Percentiles rank a stretch among this genome's conserved stretches.
These are phyloP conservation scores for Myopa testacea DNA, from an alignment of 2,888 invertebrate species.

Conservation along the genomic window DNA sequence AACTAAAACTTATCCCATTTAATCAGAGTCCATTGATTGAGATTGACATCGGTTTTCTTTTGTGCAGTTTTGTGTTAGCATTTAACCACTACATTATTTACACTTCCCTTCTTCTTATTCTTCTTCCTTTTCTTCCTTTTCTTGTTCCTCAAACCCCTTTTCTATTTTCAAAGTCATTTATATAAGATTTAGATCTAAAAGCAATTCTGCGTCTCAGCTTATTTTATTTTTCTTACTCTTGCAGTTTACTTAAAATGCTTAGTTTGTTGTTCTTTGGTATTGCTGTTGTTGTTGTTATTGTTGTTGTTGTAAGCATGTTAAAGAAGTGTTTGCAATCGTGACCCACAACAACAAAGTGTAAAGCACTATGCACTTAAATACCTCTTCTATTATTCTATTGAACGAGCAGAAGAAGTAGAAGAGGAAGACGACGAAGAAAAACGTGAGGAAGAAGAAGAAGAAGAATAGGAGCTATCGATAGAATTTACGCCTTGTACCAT, in stretches of 20 bases:
- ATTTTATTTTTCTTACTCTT: neutral
- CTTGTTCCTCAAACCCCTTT: neutral
- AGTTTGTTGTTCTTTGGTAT: neutral
- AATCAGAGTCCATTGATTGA: neutral
- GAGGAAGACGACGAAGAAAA: too few species aligned
- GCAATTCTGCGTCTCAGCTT: conserved; percentile 3
- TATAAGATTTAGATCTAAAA: conserved; percentile 23
- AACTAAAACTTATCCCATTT: too few species aligned
- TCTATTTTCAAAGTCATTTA: neutral
- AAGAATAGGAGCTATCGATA: too few species aligned
- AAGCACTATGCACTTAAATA: conserved; percentile 16
- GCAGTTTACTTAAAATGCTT: too few species aligned
- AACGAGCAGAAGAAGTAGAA: neutral
- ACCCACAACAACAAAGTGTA: conserved; percentile 7
- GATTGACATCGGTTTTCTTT: neutral
- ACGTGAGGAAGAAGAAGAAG: too few species aligned
- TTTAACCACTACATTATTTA: too few species aligned
- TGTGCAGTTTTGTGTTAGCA: too few species aligned
- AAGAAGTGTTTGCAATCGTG: conserved; percentile 17
- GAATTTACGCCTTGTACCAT: too few species aligned
- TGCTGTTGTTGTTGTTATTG: neutral
- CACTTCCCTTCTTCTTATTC: too few species aligned
- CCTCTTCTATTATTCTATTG: too few species aligned
- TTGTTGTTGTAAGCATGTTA: neutral
- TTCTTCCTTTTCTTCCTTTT: neutral